Evolutionary conservation across 2,113 vertebrate species (phyloP), one percentile per base, ranked within the genome.

Genomic region (Xiphophorus couchianus): DNA sequence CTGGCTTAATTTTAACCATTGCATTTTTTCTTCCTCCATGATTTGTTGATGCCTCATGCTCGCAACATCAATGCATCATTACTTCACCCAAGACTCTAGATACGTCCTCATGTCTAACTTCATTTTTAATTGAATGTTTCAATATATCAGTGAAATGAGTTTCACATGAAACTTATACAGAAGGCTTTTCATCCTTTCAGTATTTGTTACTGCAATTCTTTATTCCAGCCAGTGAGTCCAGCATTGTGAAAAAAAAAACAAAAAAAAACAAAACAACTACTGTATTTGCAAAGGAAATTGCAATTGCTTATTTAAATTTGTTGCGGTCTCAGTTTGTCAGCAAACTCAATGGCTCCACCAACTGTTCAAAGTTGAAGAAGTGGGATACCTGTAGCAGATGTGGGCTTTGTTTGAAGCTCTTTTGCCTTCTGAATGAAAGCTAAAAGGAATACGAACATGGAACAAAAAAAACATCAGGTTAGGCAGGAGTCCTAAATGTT

Each of bases 111-210:
- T 61, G 51, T 83, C 78, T 61, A 39, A 81, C 72, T 86, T 42
- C 1, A 13, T 72, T 77, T 81, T 74, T 77, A 74, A 88, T 84
- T 74, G 63, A 78, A 82, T 83, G 80, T 84, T 64, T 76, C 48
- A 85, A 86, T 79, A 80, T 88, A 87, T 84, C 69, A 74, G 58
- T 62, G 54, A 13, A 68, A 71, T 30, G 4, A 30, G 71, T 90
- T 82, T 79, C 80, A 62, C 60, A 81, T 71, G 78, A 78, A 82
- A 82, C 85, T 54, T 66, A 60, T 73, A 33, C 60, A 48, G 64
- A 83, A 70, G 74, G 69, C 42, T 80, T 84, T 69, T 71, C 44
- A 78, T 64, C 74, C 9, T 58, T 25, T 58, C 8, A 54, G 19
- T 22, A 25, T 54, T 48, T 58, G 10, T 58, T n/a, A 25, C 8